Percentiles rank a stretch among this genome's conserved stretches.
phyloP scores from a whole-genome alignment of 2,797 vertebrate genomes.

The Hydrophis major region DNA sequence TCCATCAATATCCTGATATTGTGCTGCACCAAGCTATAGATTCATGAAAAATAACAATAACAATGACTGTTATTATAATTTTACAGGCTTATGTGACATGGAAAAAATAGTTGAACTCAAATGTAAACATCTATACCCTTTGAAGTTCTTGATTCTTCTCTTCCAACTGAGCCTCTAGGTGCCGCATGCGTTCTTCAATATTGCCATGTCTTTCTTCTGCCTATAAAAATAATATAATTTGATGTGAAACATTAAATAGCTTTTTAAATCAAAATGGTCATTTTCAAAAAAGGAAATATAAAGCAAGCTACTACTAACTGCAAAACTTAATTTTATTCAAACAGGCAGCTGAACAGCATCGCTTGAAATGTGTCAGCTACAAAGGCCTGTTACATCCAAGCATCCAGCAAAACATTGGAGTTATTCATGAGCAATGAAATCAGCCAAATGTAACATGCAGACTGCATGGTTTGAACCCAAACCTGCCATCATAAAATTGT shows the following conservation, averaged over 20 bases:
- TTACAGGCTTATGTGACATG: neutral
- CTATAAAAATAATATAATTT: conserved; percentile 73
- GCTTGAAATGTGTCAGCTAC: conserved; percentile 83
- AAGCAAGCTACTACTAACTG: conserved; percentile 90
- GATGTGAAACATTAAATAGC: conserved; percentile 62
- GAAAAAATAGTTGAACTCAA: neutral
- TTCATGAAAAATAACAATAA: neutral
- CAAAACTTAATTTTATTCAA: conserved; percentile 77
- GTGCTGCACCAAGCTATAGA: neutral
- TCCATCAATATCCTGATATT: neutral
- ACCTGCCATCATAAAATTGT: conserved; percentile 78
- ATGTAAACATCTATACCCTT: conserved; percentile 76
- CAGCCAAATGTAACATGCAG: conserved; percentile 86
- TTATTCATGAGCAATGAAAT: conserved; percentile 81
- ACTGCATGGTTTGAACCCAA: conserved; percentile 82
- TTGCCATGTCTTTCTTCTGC: conserved; percentile 98
- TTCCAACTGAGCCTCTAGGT: conserved; percentile 96
- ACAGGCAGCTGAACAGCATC: conserved; percentile 85
- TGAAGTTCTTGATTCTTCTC: conserved; percentile 99
- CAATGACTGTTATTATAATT: neutral
- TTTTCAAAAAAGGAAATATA: conserved; percentile 79
- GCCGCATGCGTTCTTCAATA: conserved; percentile 97
- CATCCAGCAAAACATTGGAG: conserved; percentile 78
- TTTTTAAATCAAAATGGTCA: conserved; percentile 51
- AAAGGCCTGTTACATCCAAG: conserved; percentile 80